Base-by-base conservation (phyloP, 2,113 vertebrate species). In the Pagrus major region DNA sequence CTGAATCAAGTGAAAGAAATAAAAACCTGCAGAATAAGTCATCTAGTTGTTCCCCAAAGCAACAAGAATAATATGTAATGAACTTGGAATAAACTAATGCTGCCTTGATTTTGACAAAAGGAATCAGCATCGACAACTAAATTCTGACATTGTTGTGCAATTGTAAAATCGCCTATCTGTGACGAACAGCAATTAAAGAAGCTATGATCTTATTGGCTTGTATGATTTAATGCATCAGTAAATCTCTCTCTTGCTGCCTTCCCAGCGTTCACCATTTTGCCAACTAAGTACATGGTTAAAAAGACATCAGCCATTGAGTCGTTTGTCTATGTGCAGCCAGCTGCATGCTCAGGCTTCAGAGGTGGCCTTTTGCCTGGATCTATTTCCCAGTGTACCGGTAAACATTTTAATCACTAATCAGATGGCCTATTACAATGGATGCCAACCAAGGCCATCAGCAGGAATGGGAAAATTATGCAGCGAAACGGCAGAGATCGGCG, bases 371-470 rank as follows among this genome's bases (percentile, higher is more conserved):
- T 77, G 76, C 83, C 85, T 44, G 65, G 71, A 85, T 84, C 85
- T 78, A 78, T 91, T 86, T 90, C 70, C 74, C 79, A 55, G 64
- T 73, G 89, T 86, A 70, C 70, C 2, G 21, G 85, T 93, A 92
- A 93, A 93, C 92, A 93, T 93, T 86, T 92, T 91, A 93, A 93
- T 93, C 92, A 93, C 89, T 86, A 93, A 93, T 94, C 91, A 92
- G 81, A 79, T 46, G 61, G 74, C 77, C 84, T 71, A 76, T 91
- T 92, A 90, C 87, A 87, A 84, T 82, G 68, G 77, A 84, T 81
- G 80, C 88, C 84, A 80, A 85, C 77, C 74, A 69, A 71, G 76
- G 80, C 89, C 91, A 89, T 94, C 92, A 90, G 79, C 29, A 59
- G 69, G 67, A 92, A 94, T 92, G 90, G 84, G 86, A 70, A 89